These are phyloP conservation scores for Aquatica leii DNA, from an alignment of 2,888 invertebrate genomes.

Conservation along the genomic window DNA sequence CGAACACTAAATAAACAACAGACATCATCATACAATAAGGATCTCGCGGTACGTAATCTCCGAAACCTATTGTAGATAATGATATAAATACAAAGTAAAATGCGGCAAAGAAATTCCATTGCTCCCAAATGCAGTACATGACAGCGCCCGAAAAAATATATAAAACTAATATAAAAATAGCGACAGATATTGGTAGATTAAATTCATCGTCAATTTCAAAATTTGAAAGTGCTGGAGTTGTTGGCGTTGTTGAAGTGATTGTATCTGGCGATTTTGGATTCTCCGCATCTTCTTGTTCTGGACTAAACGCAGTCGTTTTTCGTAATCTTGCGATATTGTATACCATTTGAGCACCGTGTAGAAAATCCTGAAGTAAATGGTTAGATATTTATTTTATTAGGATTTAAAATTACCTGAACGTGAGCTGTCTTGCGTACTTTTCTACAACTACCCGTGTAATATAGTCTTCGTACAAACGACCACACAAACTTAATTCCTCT, in stretches of 20 bases:
- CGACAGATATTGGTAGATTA: constrained; percentile 91
- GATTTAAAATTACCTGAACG: constrained; percentile 67
- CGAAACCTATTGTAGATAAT: constrained; percentile 97
- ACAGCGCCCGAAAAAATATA: constrained; percentile 90
- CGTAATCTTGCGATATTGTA: constrained; percentile 81
- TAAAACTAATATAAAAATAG: constrained; percentile 79
- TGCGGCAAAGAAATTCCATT: constrained; percentile 91
- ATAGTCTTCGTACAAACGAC: constrained; percentile 83
- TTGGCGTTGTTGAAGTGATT: constrained; percentile 63
- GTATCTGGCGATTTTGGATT: constrained; percentile 32
- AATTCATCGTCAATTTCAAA: constrained; percentile 92
- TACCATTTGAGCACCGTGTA: constrained; percentile 83
- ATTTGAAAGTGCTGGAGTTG: constrained; percentile 79
- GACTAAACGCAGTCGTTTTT: constrained; percentile 70
- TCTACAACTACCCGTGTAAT: constrained; percentile 86
- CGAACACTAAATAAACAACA: constrained; percentile 92
- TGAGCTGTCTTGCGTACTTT: constrained; percentile 78
- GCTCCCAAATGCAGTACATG: constrained; percentile 78
- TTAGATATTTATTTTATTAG: not conserved
- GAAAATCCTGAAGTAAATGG: constrained; percentile 71
- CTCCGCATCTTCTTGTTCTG: constrained; percentile 49
- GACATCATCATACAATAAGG: constrained; percentile 89
- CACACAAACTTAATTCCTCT: constrained; percentile 89
- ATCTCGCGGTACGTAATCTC: constrained; percentile 84
- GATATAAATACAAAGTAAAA: constrained; percentile 98